A percentile compares a stretch with the other conserved stretches of the same genome.
phyloP scores from a whole-genome alignment of 1,140 invertebrate genomes.

The Drosophila ambigua region DNA sequence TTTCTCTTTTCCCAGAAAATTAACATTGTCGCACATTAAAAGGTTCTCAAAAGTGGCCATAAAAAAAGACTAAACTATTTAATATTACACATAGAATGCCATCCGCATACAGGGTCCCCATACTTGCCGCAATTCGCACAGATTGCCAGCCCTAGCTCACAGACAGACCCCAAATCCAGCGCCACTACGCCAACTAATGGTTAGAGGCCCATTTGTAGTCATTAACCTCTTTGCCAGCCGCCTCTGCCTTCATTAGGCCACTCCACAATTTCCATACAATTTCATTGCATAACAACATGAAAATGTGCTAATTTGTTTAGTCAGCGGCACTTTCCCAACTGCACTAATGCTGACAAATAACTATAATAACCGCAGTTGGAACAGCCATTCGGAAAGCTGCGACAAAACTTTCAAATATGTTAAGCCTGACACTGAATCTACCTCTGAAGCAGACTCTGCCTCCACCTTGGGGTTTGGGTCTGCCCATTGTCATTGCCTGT shows the following conservation, averaged over 20 bases:
- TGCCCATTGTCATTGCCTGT: slow-evolving; percentile 43
- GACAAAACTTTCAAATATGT: slow-evolving; percentile 75
- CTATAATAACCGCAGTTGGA: slow-evolving; percentile 50
- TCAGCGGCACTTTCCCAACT: slow-evolving; percentile 48
- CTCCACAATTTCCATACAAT: slow-evolving; percentile 19
- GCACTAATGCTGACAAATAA: slow-evolving; percentile 62
- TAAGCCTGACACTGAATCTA: slow-evolving; percentile 30
- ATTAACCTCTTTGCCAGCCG: slow-evolving; percentile 5
- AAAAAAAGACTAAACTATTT: neutral
- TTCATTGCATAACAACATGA: slow-evolving; percentile 44
- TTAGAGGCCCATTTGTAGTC: slow-evolving; percentile 25
- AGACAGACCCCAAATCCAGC: slow-evolving; percentile 3
- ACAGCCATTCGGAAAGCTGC: slow-evolving; percentile 38
- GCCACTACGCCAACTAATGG: slow-evolving; percentile 20
- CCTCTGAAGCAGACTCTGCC: slow-evolving; percentile 24
- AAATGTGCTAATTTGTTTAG: slow-evolving; percentile 65
- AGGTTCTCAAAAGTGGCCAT: neutral
- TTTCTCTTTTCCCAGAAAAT: too few species aligned
- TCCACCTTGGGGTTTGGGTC: slow-evolving; percentile 4
- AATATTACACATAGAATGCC: neutral
- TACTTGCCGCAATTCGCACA: slow-evolving; percentile 9
- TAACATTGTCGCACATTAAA: too few species aligned
- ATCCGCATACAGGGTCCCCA: neutral
- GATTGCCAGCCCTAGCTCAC: slow-evolving; percentile 1
- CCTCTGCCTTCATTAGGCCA: slow-evolving; percentile 31